Base-by-base conservation (phyloP, 2,797 vertebrate genomes). In the Nyctibius grandis region DNA sequence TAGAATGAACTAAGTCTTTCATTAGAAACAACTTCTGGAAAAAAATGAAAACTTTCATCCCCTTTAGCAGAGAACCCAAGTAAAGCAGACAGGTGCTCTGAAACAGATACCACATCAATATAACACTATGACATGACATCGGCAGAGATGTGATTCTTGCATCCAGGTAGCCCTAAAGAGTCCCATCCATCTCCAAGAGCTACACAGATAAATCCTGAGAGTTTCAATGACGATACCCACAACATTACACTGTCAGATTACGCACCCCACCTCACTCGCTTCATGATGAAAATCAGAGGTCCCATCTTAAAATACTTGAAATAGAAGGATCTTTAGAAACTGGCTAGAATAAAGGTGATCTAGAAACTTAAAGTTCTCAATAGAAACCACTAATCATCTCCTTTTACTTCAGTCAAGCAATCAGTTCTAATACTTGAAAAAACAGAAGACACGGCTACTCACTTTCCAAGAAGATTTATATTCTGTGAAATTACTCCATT, bases 391-490 rank as follows among this genome's bases (percentile, higher is more conserved):
- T 69, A 21, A n/a, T 80, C 15, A 20, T 23, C 63, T 86, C 8
- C 70, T 73, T 85, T 69, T 20, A 67, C 20, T 88, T 86, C 31
- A 48, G 59, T 63, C 34, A 82, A 75, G 42, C 21, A 33, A 48
- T 7, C n/a, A 63, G n/a, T 72, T 79, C 31, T 34, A 84, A 54
- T 64, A 91, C 23, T 60, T 33, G 34, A 26, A 53, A 81, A 82
- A 73, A 3, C 5, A 11, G 9, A 86, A 44, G n/a, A 57, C 3
- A 26, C 85, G n/a, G 51, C 38, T 25, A 98, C 99, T 98, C 97
- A 99, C 99, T 99, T 99, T 86, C 99, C 99, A 97, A 99, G 98
- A 63, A 99, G 98, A 96, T 98, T 99, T 92, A 99, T 99, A 91
- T 99, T 99, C 95, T 99, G 99, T 56, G 98, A 99, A 94, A 99